Conservation (phyloP, 2,797 vertebrate species). For the Clamator glandarius region DNA sequence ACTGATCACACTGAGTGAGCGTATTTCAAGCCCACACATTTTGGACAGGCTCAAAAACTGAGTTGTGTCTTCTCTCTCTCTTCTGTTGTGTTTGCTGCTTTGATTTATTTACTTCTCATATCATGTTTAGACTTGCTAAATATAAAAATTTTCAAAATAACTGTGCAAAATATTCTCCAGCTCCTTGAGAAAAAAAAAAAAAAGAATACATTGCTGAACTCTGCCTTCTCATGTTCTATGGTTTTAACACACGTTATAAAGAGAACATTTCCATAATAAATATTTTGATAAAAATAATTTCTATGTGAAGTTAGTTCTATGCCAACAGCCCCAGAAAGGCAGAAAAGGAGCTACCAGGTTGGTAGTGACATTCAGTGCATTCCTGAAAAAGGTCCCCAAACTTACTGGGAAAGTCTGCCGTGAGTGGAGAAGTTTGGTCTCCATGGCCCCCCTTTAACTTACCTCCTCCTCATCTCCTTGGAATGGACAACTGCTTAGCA, state of each 20-base stretch:
- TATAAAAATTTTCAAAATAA: slow-evolving; percentile 53
- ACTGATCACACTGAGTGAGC: not conserved
- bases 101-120: slow-evolving; percentile 14
- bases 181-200: not conserved
- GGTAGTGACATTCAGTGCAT: not conserved
- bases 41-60: not conserved
- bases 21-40: not conserved
- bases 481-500: not conserved
- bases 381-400: not conserved
- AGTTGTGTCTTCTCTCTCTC: not conserved
- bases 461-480: not conserved
- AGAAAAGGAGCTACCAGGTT: not conserved
- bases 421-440: not conserved
- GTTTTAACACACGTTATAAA: slow-evolving; percentile 13
- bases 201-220: not conserved
- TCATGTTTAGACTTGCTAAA: slow-evolving; percentile 43
- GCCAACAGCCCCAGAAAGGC: not conserved
- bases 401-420: not conserved
- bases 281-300: slow-evolving; percentile 31
- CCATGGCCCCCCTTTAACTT: not conserved
- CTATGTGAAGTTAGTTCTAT: not conserved
- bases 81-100: not conserved
- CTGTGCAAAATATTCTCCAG: not conserved
- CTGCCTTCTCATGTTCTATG: not conserved
- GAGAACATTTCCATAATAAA: slow-evolving; percentile 28